phyloP scores from a whole-genome alignment of 2,113 vertebrate species.

The Todiramphus chloris region DNA sequence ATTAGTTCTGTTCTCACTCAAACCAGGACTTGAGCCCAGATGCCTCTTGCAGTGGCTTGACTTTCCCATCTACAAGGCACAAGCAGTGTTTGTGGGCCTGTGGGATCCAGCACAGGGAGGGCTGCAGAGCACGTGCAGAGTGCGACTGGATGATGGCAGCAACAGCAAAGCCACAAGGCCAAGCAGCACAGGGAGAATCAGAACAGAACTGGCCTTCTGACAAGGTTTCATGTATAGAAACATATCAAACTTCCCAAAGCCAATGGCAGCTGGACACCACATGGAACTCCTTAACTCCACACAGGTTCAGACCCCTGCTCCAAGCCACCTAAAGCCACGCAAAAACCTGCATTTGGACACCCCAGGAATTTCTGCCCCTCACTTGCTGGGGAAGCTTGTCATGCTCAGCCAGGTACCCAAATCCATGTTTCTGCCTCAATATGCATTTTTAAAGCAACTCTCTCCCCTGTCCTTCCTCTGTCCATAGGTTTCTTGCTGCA shows the following conservation, averaged over 20 bases:
- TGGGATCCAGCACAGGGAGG: background rate
- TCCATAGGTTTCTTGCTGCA: background rate
- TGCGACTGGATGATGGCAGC: background rate
- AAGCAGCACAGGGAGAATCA: background rate
- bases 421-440: background rate
- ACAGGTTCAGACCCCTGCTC: background rate
- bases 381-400: background rate
- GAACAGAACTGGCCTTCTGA: background rate
- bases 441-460: background rate
- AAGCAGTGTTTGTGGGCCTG: background rate
- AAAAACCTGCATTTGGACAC: background rate
- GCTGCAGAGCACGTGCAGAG: background rate
- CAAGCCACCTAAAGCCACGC: background rate
- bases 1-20: no score
- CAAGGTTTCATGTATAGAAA: background rate
- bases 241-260: background rate
- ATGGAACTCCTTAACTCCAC: background rate
- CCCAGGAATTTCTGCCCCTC: background rate
- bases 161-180: background rate
- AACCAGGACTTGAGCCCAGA: background rate
- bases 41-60: background rate
- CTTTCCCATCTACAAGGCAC: background rate
- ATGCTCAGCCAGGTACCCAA: background rate
- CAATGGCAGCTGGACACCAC: background rate
- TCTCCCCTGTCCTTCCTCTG: background rate